These are phyloP conservation scores for Galaxea fascicularis DNA, from an alignment of 92 coral and sea anemone genomes.

Conservation along the genomic window DNA sequence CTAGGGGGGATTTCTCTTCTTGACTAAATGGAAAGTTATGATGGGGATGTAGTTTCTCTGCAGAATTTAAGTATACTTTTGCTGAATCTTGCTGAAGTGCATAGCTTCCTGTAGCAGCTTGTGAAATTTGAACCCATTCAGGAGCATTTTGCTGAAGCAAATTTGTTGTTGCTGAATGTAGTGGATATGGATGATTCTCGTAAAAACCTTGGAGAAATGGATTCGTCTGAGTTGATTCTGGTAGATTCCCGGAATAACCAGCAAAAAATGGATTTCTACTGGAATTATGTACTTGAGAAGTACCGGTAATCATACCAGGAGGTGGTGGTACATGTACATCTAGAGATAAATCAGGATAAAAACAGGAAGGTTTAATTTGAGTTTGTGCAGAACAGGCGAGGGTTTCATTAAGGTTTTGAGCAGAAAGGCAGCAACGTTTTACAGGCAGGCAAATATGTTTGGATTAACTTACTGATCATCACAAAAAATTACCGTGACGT, in stretches of 20 bases:
- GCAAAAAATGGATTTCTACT: no score
- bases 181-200: background rate
- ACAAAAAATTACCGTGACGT: no score
- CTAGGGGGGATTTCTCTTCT: constrained; percentile 1
- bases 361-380: no score
- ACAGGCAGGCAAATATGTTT: no score
- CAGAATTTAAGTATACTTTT: background rate
- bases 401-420: no score
- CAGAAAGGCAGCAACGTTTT: no score
- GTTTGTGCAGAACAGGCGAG: no score
- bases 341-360: no score
- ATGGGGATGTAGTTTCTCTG: background rate
- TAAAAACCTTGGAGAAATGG: background rate
- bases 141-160: background rate
- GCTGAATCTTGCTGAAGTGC: background rate
- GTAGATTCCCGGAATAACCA: background rate
- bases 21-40: constrained; percentile 18
- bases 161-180: background rate
- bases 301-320: no score
- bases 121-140: background rate
- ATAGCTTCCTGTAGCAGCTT: background rate
- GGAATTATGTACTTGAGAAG: no score
- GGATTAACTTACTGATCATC: no score
- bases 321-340: no score
- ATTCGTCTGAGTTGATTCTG: background rate